Evolutionary conservation across 2,797 vertebrate species (phyloP), one percentile per base, ranked within the genome.

Genomic region (Chanos chanos): DNA sequence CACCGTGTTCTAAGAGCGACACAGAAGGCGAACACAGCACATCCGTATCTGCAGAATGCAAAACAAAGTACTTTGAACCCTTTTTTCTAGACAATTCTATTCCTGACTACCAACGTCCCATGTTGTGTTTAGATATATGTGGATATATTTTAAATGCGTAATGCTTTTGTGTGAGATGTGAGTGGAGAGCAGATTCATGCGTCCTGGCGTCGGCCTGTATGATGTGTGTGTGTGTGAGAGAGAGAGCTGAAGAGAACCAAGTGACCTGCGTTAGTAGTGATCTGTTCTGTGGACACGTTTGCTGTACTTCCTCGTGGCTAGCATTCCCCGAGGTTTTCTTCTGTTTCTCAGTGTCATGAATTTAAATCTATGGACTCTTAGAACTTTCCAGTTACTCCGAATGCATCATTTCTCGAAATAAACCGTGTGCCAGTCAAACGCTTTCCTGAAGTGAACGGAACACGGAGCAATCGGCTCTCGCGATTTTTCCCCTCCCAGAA

Each of bases 231-330:
- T 7, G 31, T n/a, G 19, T 36, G n/a, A 18, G 16, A 13, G 18
- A 7, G 24, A 77, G 80, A 75, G 76, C 80, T 36, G 47, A 44
- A 41, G 72, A 59, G 75, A 41, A 6, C 15, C 81, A 88, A 88
- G 82, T 83, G 83, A 84, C 83, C 83, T 82, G 82, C 81, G 81
- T 85, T 82, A 92, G 85, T 79, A 90, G 86, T 85, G 89, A 94
- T 93, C 89, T 80, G 87, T 94, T 93, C 92, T 85, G 84, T 24
- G 72, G 86, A 92, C 91, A 91, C 85, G 78, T 77, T 91, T 79
- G 85, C 89, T 88, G 81, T 83, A 87, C 85, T 87, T 87, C 82
- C 85, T 86, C 86, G 78, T 83, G 80, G 86, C 83, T 71, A 80
- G 91, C 89, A 90, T 86, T 85, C 87, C 86, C 90, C 92, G 86